Evolutionary conservation across 2,113 vertebrate species (phyloP), one percentile per base, ranked within the genome.

Genomic region (Zootoca vivipara): DNA sequence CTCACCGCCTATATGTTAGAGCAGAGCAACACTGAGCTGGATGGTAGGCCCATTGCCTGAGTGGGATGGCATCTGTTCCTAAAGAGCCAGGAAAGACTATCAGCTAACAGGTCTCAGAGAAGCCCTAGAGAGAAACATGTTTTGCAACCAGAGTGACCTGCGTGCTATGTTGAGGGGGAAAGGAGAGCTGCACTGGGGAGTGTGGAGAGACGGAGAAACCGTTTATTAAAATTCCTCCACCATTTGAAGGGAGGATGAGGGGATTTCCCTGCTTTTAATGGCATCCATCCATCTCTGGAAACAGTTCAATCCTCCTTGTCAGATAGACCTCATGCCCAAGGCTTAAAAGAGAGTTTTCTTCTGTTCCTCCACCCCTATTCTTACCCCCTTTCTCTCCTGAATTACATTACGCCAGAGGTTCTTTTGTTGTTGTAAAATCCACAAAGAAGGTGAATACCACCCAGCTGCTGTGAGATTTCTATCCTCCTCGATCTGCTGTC

Each of bases 231-330:
- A 92, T 67, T 83, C 28, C 12, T 52, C 40, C 56, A 15, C 62
- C 46, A 86, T 88, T 6, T 30, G 88, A 26, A 84, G n/a, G 58
- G 75, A 84, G 72, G 69, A 20, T 77, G 42, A 83, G 87, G 87
- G 77, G 24, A 90, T 89, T 95, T 93, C 82, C 77, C 89, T 89
- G 9, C 58, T 81, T 56, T 52, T 69, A 35, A 89, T 89, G 24
- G 65, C 1, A 0, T 18, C 65, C 33, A 26, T 2, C 7, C 67
- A 91, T 88, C 90, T 78, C 75, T 78, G 75, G 83, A 88, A 91
- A 35, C 12, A 74, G 13, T 6, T 78, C 0, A 90, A 58, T 78
- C n/a, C 73, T 72, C 65, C 1, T 0, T 70, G 67, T 83, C 80
- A 86, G 72, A 42, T 72, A 42, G 86, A 18, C 30, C 81, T 90